Conservation (phyloP, 2,888 invertebrate species). For the Eudasyphora cyanicolor region DNA sequence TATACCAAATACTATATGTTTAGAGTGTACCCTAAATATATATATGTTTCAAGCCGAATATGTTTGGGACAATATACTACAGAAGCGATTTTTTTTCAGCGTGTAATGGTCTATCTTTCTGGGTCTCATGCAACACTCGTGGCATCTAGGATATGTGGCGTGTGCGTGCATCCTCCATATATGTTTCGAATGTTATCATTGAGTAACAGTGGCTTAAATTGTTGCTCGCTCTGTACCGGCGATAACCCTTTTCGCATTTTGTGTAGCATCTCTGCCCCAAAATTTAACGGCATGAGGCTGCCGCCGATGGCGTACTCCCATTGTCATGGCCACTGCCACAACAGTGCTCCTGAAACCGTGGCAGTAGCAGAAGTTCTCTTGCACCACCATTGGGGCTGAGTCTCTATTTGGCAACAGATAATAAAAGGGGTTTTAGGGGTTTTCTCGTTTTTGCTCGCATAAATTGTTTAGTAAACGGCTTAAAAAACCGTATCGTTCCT, state of each 20-base stretch:
- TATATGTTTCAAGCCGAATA: too few species aligned
- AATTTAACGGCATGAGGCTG: too few species aligned
- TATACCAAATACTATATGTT: too few species aligned
- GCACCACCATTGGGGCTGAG: neutral
- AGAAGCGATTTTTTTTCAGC: too few species aligned
- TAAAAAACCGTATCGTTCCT: neutral
- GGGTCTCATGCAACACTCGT: too few species aligned
- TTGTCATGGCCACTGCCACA: constrained; percentile 9
- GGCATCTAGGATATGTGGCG: neutral
- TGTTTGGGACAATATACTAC: too few species aligned
- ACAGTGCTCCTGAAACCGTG: too few species aligned
- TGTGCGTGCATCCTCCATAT: constrained; percentile 5
- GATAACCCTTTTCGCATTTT: neutral
- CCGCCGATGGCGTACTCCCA: neutral
- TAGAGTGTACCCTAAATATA: too few species aligned
- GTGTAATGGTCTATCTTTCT: too few species aligned
- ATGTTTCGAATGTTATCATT: constrained; percentile 42
- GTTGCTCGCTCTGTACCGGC: neutral
- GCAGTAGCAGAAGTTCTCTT: too few species aligned
- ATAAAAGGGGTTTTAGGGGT: neutral
- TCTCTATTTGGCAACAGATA: constrained; percentile 1
- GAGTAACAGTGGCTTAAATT: constrained; percentile 39
- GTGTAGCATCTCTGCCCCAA: neutral
- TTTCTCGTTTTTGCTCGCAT: neutral
- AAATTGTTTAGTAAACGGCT: constrained; percentile 14